Evolutionary conservation across 2,113 vertebrate species (phyloP).

Genomic region (Narcine bancroftii): DNA sequence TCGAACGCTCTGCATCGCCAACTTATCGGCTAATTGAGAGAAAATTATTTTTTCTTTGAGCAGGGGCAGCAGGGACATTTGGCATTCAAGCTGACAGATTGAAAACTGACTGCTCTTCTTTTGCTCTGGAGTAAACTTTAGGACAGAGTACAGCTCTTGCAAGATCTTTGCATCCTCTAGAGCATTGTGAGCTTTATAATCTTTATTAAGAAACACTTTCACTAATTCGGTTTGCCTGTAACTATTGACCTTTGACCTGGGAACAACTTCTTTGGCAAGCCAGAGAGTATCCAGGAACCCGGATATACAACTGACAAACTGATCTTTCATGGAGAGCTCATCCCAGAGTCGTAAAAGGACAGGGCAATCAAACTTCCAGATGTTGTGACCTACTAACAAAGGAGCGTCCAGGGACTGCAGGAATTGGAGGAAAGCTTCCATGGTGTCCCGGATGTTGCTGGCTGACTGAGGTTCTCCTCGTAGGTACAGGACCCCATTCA

Average conservation of each 20-base stretch:
- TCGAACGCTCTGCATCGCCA: not conserved
- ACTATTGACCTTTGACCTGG: not conserved
- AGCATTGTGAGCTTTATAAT: conserved; percentile 32
- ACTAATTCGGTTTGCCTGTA: not conserved
- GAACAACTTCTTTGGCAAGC: not conserved
- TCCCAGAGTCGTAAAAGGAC: not conserved
- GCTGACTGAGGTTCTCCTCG: not conserved
- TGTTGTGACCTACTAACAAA: conserved; percentile 28
- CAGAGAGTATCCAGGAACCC: conserved; percentile 34
- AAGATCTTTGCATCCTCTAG: conserved; percentile 33
- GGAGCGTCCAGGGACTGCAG: conserved; percentile 4
- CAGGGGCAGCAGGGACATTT: not conserved
- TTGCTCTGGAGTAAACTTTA: not conserved
- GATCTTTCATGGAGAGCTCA: conserved; percentile 30
- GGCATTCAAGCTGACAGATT: conserved; percentile 30
- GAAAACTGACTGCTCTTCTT: conserved; percentile 15
- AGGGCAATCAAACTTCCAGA: conserved; percentile 33
- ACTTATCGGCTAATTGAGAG: not conserved
- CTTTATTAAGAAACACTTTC: not conserved
- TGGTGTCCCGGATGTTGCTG: not conserved
- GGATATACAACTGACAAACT: not conserved
- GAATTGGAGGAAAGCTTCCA: conserved; percentile 29
- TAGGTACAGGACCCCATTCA: not conserved
- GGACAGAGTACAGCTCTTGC: conserved; percentile 33
- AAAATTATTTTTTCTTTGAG: not conserved